Percentiles rank a stretch among this genome's conserved stretches.
phyloP scores from a whole-genome alignment of 2,888 invertebrate species.

The Pristionchus maxplancki region DNA sequence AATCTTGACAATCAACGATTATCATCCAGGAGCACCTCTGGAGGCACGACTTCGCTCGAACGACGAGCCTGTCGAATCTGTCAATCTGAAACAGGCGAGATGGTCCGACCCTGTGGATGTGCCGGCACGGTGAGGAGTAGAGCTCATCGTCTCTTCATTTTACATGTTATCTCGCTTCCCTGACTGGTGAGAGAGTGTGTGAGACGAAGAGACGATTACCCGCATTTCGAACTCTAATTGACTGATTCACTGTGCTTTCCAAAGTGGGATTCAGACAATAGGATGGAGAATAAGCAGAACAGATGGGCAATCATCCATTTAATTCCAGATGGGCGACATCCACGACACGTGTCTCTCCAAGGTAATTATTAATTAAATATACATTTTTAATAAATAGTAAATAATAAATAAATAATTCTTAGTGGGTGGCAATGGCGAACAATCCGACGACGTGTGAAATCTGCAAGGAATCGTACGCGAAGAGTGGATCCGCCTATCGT shows the following conservation, averaged over 20 bases:
- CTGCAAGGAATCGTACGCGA: constrained; percentile 65
- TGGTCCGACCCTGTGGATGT: constrained; percentile 72
- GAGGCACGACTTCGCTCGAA: constrained; percentile 51
- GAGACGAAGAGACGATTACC: too few relatives aligned
- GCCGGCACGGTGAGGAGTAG: constrained; percentile 65
- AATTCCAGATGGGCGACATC: constrained; percentile 67
- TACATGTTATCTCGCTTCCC: too few relatives aligned
- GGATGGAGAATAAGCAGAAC: too few relatives aligned
- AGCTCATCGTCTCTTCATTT: too few relatives aligned
- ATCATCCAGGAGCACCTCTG: background rate
- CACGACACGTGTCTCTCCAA: constrained; percentile 69
- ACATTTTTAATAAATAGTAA: background rate
- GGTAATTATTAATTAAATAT: background rate
- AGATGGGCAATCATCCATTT: too few relatives aligned
- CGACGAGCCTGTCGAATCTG: constrained; percentile 70
- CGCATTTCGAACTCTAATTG: too few relatives aligned
- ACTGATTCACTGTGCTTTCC: too few relatives aligned
- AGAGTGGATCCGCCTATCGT: constrained; percentile 61
- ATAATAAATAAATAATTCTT: background rate
- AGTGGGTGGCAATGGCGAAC: constrained; percentile 69
- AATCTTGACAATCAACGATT: background rate
- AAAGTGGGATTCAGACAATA: too few relatives aligned
- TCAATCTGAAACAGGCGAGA: constrained; percentile 69
- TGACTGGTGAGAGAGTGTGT: too few relatives aligned
- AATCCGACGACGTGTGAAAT: constrained; percentile 67